Evolutionary conservation across 2,797 vertebrate genomes (phyloP), one percentile per base, ranked within the genome.

Genomic region (Rhabdophis nuchalis): DNA sequence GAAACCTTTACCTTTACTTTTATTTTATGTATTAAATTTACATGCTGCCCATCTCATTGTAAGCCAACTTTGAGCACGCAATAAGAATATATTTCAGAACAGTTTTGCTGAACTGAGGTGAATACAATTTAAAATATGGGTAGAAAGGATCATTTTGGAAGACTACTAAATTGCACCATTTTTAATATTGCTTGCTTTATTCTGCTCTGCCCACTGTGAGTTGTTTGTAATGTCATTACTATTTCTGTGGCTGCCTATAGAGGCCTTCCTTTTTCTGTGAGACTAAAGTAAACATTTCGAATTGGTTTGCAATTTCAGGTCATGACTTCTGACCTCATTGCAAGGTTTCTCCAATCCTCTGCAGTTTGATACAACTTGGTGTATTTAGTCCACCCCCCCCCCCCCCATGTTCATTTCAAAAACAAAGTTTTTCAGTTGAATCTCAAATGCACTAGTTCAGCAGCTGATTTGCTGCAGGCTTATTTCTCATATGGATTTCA

Each of bases 201-300:
- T 85, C 58, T 89, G 52, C 2, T 50, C 2, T 56, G 2, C 46
- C 54, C 32, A 77, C 16, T 56, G 89, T 61, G 85, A 72, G 58
- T 53, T 56, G 13, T 85, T 53, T 41, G 11, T 89, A n/a, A 53
- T 54, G 20, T 53, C 41, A 53, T 64, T 57, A 82, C 25, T 46
- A 41, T 54, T 56, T 53, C 77, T 86, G 36, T 72, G 86, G 77
- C 27, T 86, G n/a, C 88, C 56, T 64, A 16, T 52, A 87, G 52
- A 16, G 25, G 14, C 14, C 36, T 90, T 86, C 54, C 85, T 50
- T 54, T 90, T 85, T 82, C 20, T 56, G 54, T 29, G 68, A 87
- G 58, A 88, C 91, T 85, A 92, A 88, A 56, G 85, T 90, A 90
- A 93, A 93, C 88, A 92, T 87, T 92, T 90, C 25, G 85, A 93